phyloP scores from a whole-genome alignment of 1,140 invertebrate species.

The Bombyx mandarina region DNA sequence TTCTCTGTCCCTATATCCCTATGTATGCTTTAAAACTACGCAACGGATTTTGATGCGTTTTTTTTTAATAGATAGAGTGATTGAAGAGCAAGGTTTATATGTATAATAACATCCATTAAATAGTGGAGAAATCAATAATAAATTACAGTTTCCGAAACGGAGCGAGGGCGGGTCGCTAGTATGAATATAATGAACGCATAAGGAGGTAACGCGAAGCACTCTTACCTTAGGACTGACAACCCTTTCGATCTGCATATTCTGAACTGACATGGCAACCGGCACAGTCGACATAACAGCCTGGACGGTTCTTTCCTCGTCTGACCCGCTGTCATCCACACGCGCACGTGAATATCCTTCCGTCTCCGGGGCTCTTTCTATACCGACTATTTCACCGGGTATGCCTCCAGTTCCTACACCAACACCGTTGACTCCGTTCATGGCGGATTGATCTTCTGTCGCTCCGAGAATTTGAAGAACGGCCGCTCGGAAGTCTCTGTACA shows the following conservation, averaged over 20 bases:
- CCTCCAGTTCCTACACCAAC: conserved; percentile 71
- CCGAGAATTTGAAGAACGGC: conserved; percentile 81
- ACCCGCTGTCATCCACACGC: conserved; percentile 16
- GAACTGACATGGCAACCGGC: conserved; percentile 22
- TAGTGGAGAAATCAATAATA: too few species aligned
- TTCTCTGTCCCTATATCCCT: too few species aligned
- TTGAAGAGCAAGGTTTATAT: too few species aligned
- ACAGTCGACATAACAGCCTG: conserved; percentile 8
- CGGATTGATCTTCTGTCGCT: conserved; percentile 72
- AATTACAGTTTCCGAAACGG: too few species aligned
- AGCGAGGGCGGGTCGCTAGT: too few species aligned
- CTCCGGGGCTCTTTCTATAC: conserved; percentile 71
- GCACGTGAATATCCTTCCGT: conserved; percentile 18
- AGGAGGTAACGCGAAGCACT: too few species aligned
- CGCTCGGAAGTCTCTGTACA: conserved; percentile 84
- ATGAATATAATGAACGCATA: too few species aligned
- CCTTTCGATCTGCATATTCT: conserved; percentile 16
- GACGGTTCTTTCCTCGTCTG: conserved; percentile 4
- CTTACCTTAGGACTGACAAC: conserved; percentile 35
- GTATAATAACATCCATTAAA: too few species aligned
- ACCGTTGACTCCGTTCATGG: conserved; percentile 71
- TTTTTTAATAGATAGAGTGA: too few species aligned
- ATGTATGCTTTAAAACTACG: too few species aligned
- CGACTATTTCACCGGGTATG: conserved; percentile 73
- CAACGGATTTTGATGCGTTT: too few species aligned